Base-by-base conservation (phyloP, 2,797 vertebrate genomes). In the Poecilia picta region DNA sequence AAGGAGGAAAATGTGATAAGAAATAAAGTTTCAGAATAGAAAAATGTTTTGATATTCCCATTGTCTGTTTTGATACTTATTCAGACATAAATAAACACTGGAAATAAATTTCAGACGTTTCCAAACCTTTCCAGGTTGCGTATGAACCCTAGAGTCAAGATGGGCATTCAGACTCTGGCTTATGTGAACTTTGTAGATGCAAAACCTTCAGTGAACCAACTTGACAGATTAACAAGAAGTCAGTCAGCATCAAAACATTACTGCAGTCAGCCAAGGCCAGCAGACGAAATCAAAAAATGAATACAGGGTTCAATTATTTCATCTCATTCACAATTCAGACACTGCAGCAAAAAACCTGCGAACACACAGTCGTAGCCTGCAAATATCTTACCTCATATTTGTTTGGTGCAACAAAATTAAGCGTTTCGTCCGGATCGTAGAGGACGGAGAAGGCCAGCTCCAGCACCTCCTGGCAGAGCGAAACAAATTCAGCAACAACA, bases 381-480 rank as follows among this genome's bases (percentile, higher is more conserved):
- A 47, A 28, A 80, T 11, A 66, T 11, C 95, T 96, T 92, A 99
- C 98, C 97, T 99, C 98, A 0, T 99, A 99, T 87, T 99, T 99
- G 92, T 98, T 99, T n/a, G 98, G 98, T 36, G 98, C 98, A 51
- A 99, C 98, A 94, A 99, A 99, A 95, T 99, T 99, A 80, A 99
- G 95, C 13, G 97, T 97, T 94, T 99, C 98, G 47, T 99, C 98
- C 0, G 98, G 98, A 90, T 99, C 98, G 0, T 99, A 98, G 5
- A 99, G 95, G 92, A 99, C 97, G 8, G 98, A 99, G 91, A 99
- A 99, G 45, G 98, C 98, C 88, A 99, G 93, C 91, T 99, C 98
- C 92, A 98, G 91, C 78, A 98, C 98, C 93, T 99, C 98, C 98
- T 99, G 76, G 79, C 66, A 83, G 72, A 83, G 78, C 10, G 36